Conservation (phyloP, 2,888 invertebrate species). For the Chromoteleia sp. region DNA sequence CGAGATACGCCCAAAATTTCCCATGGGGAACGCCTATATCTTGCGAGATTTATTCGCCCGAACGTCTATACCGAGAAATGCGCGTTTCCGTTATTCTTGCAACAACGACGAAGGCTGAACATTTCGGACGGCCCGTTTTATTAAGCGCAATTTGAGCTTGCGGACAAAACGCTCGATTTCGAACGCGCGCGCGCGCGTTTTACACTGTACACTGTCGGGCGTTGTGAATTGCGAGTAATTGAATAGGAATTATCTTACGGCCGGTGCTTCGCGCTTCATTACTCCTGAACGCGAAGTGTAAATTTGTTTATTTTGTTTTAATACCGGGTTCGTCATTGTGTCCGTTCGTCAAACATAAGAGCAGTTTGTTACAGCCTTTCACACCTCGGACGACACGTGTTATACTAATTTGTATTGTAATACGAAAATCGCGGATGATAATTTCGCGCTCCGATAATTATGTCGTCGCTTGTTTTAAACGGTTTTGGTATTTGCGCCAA, state of each 20-base stretch:
- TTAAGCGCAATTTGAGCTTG: neutral
- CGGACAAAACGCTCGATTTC: no score
- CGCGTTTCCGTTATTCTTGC: constrained; percentile 22
- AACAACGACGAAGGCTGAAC: constrained; percentile 7
- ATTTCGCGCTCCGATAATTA: no score
- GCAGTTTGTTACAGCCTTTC: no score
- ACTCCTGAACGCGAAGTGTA: neutral
- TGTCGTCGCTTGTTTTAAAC: no score
- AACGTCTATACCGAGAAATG: constrained; percentile 48
- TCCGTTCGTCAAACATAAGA: no score
- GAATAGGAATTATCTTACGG: constrained; percentile 20
- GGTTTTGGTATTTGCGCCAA: no score
- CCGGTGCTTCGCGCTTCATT: constrained; percentile 17
- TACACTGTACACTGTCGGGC: neutral
- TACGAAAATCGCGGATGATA: no score
- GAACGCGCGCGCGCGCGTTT: neutral
- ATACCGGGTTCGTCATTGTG: no score
- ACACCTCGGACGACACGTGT: no score
- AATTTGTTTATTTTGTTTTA: constrained; percentile 6
- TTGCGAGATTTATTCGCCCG: constrained; percentile 55
- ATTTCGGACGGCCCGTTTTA: neutral
- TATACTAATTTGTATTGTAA: no score
- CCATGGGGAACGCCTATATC: constrained; percentile 39
- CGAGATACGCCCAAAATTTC: constrained; percentile 55
- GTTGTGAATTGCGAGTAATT: constrained; percentile 1